Conservation (phyloP, 2,888 invertebrate species). For the Synergus umbraculus region DNA sequence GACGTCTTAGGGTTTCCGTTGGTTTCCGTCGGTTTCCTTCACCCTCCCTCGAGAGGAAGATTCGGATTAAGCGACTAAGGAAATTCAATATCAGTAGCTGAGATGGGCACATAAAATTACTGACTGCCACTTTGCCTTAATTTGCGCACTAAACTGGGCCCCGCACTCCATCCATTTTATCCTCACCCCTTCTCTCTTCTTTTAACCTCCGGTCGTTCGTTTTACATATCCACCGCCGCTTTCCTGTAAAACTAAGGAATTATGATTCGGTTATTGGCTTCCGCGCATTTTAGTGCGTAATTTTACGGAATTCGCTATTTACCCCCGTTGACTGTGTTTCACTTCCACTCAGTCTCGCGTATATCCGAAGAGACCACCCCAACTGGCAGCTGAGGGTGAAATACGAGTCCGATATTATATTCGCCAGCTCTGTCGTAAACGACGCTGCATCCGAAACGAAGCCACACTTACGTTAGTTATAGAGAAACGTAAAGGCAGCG, state of each 20-base stretch:
- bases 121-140: constrained; percentile 77
- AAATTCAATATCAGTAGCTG: constrained; percentile 77
- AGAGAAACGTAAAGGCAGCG: constrained; percentile 13
- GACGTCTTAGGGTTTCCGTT: constrained; percentile 45
- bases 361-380: neutral
- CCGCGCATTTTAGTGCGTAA: constrained; percentile 65
- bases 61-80: constrained; percentile 76
- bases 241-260: constrained; percentile 64
- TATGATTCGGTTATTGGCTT: constrained; percentile 70
- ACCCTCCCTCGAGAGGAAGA: constrained; percentile 59
- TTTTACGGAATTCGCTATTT: constrained; percentile 63
- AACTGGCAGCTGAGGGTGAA: constrained; percentile 3
- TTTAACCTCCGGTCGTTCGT: constrained; percentile 53
- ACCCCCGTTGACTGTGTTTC: neutral
- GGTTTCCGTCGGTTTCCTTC: constrained; percentile 42
- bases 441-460: constrained; percentile 30
- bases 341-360: neutral
- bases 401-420: constrained; percentile 31
- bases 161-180: constrained; percentile 18
- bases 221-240: constrained; percentile 50
- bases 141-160: constrained; percentile 75
- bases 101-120: constrained; percentile 77
- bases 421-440: constrained; percentile 18
- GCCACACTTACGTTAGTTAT: constrained; percentile 31
- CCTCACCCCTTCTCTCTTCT: constrained; percentile 40